Evolutionary conservation across 2,797 vertebrate genomes (phyloP).

Genomic region (Chelmon rostratus): DNA sequence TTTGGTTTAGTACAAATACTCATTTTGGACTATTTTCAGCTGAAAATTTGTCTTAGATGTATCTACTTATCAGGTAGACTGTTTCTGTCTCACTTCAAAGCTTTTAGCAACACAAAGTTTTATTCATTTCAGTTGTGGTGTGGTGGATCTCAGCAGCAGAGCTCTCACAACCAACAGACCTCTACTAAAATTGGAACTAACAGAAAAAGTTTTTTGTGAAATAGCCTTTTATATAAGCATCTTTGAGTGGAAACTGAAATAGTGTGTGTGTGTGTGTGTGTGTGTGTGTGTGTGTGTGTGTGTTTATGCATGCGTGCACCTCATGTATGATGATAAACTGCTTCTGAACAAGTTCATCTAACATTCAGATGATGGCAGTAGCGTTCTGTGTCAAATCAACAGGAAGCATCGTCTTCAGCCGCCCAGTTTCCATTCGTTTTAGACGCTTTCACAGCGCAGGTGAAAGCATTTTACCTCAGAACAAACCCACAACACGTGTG

Average conservation of each 20-base stretch:
- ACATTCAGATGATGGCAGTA: slow-evolving; percentile 74
- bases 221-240: neutral
- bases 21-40: neutral
- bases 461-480: neutral
- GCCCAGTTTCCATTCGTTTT: neutral
- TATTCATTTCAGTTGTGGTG: neutral
- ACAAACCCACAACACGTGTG: neutral
- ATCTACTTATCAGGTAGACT: neutral
- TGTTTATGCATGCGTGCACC: neutral
- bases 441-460: neutral
- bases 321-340: neutral
- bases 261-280: neutral
- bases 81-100: neutral
- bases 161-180: too few species aligned
- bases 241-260: neutral
- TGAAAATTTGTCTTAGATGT: neutral
- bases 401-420: neutral
- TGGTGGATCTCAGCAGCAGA: too few species aligned
- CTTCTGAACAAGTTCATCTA: slow-evolving; percentile 16
- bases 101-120: neutral
- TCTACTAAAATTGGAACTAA: too few species aligned
- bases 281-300: neutral
- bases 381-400: slow-evolving; percentile 39
- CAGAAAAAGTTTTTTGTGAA: neutral
- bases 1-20: neutral